Base-by-base conservation (phyloP, 2,113 vertebrate species). In the Lichenostomus cassidix region DNA sequence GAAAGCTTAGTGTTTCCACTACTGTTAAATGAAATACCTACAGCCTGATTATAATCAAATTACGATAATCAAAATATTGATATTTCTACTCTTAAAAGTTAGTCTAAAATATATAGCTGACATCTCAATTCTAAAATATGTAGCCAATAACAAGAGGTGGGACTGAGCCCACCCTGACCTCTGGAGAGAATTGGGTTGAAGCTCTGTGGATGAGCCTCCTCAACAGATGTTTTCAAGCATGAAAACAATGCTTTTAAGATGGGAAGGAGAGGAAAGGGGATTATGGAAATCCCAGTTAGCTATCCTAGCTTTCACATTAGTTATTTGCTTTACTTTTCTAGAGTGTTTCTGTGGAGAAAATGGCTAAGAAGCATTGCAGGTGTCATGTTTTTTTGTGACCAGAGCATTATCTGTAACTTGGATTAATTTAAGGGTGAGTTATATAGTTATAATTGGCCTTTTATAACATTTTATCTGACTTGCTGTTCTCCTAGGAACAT, bases 321-420 rank as follows among this genome's bases (percentile, higher is more conserved):
- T 80, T 83, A 62, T 87, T 91, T 91, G 9, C 29, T 92, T 91
- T 84, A 63, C 52, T 94, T 89, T 91, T 71, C 47, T 39, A 22
- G 29, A 75, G 39, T 56, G 16, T 71, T 92, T 94, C 39, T 82
- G n/a, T 67, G 28, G 47, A 35, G 17, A 83, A 88, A 65, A 92
- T 58, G 42, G 20, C 50, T 80, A 46, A 80, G 76, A 79, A 89
- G 35, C 23, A 44, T 87, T 55, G 24, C 29, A 82, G 39, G 35
- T 89, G 39, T 81, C 42, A 59, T 70, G 33, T 67, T 94, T 83
- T 67, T 94, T 83, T 84, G 47, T 87, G 69, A 82, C 20, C 47
- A 70, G 33, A 84, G 19, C 15, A 82, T 89, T 87, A 59, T 67
- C 31, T 81, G 60, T 78, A 81, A 55, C 60, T 28, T 81, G 33